Conservation (phyloP, 2,797 vertebrate species). For the Sciurus carolinensis region DNA sequence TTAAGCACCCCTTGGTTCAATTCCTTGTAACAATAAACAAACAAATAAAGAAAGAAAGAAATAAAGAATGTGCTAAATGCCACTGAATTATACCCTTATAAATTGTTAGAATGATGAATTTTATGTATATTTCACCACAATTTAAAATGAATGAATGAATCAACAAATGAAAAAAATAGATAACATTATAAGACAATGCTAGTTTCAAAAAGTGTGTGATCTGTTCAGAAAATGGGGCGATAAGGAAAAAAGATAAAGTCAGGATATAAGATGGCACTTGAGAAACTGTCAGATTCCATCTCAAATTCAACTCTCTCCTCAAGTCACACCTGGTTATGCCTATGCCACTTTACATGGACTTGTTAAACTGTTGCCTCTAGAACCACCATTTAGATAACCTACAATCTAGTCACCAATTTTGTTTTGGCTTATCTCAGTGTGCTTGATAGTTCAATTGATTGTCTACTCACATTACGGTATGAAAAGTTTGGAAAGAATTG, state of each 20-base stretch:
- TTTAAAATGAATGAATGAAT: background rate
- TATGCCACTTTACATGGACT: background rate
- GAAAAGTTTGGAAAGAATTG: background rate
- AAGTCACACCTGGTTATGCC: background rate
- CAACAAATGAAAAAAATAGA: too few species aligned
- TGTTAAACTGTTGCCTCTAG: background rate
- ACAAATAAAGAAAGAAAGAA: too few species aligned
- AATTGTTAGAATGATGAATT: background rate
- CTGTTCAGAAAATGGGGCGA: background rate
- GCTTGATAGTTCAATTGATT: background rate
- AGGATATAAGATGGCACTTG: background rate
- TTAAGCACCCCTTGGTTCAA: too few species aligned
- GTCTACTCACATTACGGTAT: background rate
- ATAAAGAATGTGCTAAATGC: background rate
- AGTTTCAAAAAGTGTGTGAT: background rate
- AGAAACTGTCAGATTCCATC: background rate
- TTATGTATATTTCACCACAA: background rate
- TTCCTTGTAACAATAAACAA: too few species aligned
- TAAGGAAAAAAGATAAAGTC: background rate
- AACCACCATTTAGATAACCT: background rate
- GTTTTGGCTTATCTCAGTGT: background rate
- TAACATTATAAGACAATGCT: background rate
- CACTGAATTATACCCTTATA: background rate
- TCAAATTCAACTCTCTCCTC: background rate
- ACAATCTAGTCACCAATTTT: background rate